Evolutionary conservation across 2,888 invertebrate genomes (phyloP), one percentile per base, ranked within the genome.

Genomic region (Plagodis pulveraria): DNA sequence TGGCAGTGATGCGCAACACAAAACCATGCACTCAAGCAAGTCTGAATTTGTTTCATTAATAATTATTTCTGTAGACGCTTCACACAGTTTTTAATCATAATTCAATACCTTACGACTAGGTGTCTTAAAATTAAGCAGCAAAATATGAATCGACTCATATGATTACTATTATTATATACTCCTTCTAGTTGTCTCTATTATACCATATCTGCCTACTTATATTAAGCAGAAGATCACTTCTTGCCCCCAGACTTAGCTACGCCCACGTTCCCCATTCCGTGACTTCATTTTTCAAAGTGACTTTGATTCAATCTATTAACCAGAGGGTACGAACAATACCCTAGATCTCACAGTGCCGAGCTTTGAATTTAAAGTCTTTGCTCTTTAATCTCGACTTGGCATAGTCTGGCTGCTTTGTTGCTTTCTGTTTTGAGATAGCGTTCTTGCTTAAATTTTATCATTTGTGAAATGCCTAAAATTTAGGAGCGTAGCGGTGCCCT

Each of bases 211-310:
- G 22, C 22, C 22, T 22, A 22, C 22, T 22, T 22, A 22, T 22
- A 22, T 22, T 22, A 22, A 22, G 22, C 4, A 22, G n/a, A 22
- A 22, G 22, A 22, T 22, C 22, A 22, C 22, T 22, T 22, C 1
- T 4, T 22, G 22, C 22, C 41, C 41, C 41, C 41, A 7, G 7
- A n/a, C 41, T 10, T 41, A 6, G 41, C 6, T 41, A 9, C 41
- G 41, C 12, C 42, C 11, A 42, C 42, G 12, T 12, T 6, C 42
- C 65, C 67, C 65, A 65, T 71, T 68, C 74, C 76, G 67, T 71
- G 75, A 73, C 74, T 80, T 77, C 80, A 84, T 86, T 84, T 85
- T 83, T 82, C 81, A 83, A 82, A 84, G 81, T 77, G 76, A 74
- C 77, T 81, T 71, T 77, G 77, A 80, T 83, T 82, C 79, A 83